Evolutionary conservation across 2,888 invertebrate species (phyloP).

Genomic region (Cartodere bifasciata): DNA sequence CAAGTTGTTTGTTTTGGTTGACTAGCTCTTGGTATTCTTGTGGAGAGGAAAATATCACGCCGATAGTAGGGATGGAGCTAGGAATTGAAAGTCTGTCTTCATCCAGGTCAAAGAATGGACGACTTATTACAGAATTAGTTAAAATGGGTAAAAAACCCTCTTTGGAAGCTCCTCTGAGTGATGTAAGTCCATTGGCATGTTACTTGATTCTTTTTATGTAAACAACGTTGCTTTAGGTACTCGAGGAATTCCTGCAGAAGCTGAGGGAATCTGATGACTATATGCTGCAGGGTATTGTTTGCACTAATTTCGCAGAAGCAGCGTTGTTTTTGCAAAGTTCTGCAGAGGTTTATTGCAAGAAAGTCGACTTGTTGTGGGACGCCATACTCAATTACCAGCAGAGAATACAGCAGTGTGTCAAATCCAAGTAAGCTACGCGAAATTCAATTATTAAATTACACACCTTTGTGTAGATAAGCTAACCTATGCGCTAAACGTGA

Average conservation of each 20-base stretch:
- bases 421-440: too few species aligned
- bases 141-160: slow-evolving; percentile 26
- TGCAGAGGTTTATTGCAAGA: slow-evolving; percentile 54
- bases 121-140: slow-evolving; percentile 23
- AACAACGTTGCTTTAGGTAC: slow-evolving; percentile 31
- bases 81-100: background rate
- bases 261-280: slow-evolving; percentile 33
- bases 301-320: slow-evolving; percentile 62
- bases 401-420: too few species aligned
- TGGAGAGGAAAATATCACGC: too few species aligned
- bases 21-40: too few species aligned
- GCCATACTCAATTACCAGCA: slow-evolving; percentile 25
- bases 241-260: slow-evolving; percentile 46
- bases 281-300: slow-evolving; percentile 34
- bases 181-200: slow-evolving; percentile 18
- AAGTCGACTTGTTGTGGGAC: slow-evolving; percentile 47
- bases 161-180: slow-evolving; percentile 25
- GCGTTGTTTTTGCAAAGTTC: slow-evolving; percentile 67
- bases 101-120: slow-evolving; percentile 13
- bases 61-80: too few species aligned
- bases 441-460: too few species aligned
- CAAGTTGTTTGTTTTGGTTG: too few species aligned
- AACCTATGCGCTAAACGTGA: too few species aligned
- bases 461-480: too few species aligned
- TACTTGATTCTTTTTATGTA: background rate